phyloP scores from a whole-genome alignment of 2,888 invertebrate genomes.

The Andrena flavipes region DNA sequence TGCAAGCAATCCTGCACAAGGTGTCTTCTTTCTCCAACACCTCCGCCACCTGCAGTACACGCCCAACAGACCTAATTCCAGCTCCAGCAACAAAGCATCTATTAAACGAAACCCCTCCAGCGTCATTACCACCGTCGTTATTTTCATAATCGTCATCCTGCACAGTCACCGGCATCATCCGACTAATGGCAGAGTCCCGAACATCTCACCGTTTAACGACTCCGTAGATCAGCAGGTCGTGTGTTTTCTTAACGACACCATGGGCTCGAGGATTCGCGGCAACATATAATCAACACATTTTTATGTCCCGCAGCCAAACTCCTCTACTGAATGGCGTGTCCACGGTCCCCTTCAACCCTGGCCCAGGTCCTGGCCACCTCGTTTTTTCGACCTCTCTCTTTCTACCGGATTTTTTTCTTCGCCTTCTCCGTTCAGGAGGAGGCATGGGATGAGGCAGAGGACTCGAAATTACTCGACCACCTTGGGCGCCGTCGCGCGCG shows the following conservation, averaged over 20 bases:
- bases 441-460: constrained; percentile 57
- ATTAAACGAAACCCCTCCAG: constrained; percentile 2
- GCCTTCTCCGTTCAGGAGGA: constrained; percentile 25
- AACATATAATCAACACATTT: constrained; percentile 85
- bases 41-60: constrained; percentile 23
- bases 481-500: constrained; percentile 81
- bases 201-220: constrained; percentile 79
- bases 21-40: background rate
- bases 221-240: constrained; percentile 67
- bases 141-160: constrained; percentile 51
- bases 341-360: constrained; percentile 26
- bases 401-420: constrained; percentile 28
- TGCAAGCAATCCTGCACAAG: background rate
- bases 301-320: constrained; percentile 83
- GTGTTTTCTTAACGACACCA: constrained; percentile 82
- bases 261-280: constrained; percentile 71
- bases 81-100: constrained; percentile 18
- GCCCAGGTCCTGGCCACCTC: constrained; percentile 17
- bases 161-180: constrained; percentile 55
- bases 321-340: constrained; percentile 80
- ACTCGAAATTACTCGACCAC: constrained; percentile 84
- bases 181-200: constrained; percentile 58
- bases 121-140: constrained; percentile 50
- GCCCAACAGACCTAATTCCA: background rate
- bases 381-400: constrained; percentile 40